phyloP scores from a whole-genome alignment of 53 echinoderm and acorn worm genomes.

The Stichopus horrens region DNA sequence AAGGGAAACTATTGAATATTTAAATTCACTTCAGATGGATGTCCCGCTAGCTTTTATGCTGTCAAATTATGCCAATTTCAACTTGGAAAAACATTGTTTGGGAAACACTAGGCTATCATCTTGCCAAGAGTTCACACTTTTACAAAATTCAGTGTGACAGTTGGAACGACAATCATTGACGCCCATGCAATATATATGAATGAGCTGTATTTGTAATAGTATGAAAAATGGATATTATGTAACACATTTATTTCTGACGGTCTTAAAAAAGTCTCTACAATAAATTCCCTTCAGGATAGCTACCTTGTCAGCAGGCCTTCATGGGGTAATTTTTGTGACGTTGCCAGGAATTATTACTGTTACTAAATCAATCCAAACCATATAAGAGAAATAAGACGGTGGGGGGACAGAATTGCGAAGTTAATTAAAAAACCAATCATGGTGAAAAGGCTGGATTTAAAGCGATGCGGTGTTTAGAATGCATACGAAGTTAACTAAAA shows the following conservation, averaged over 20 bases:
- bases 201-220: constrained; percentile 26
- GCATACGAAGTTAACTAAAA: not conserved
- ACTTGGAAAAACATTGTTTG: constrained; percentile 41
- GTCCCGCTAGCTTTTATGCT: constrained; percentile 27
- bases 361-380: constrained; percentile 39
- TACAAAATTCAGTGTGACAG: constrained; percentile 30
- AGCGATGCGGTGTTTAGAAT: constrained; percentile 26
- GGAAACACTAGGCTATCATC: constrained; percentile 33
- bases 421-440: constrained; percentile 45
- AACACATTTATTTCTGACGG: constrained; percentile 17
- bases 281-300: constrained; percentile 14
- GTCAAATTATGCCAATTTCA: constrained; percentile 44
- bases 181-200: constrained; percentile 42
- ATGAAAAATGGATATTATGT: constrained; percentile 38
- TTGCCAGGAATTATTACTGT: constrained; percentile 39
- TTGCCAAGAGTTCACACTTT: constrained; percentile 45
- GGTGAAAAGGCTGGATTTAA: constrained; percentile 40
- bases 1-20: constrained; percentile 36
- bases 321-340: constrained; percentile 5
- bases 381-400: constrained; percentile 2
- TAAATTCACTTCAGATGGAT: constrained; percentile 22
- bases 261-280: constrained; percentile 9
- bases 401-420: constrained; percentile 28
- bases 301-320: constrained; percentile 11
- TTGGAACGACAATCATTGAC: constrained; percentile 17